Evolutionary conservation across 2,113 vertebrate species (phyloP).

Genomic region (Notarius quadriscutis): DNA sequence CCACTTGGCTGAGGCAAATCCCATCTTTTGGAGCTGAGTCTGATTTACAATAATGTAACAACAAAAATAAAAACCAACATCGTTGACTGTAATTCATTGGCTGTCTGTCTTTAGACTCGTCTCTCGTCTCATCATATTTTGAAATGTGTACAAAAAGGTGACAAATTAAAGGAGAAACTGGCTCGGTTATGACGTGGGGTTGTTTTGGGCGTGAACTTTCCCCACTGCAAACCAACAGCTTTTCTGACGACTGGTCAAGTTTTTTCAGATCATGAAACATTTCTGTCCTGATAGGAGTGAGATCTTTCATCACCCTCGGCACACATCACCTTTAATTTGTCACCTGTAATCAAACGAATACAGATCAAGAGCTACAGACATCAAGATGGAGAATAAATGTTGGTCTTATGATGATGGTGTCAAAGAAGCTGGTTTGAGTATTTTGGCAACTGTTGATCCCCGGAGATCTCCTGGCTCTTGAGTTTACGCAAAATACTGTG

Average conservation of each 20-base stretch:
- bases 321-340: neutral
- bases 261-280: neutral
- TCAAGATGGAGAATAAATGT: too few species aligned
- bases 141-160: neutral
- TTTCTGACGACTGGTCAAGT: neutral
- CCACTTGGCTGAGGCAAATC: constrained; percentile 16
- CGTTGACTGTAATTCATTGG: constrained; percentile 45
- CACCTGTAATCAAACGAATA: neutral
- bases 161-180: neutral
- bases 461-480: neutral
- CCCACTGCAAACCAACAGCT: neutral
- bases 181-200: neutral
- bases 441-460: neutral
- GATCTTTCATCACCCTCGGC: too few species aligned
- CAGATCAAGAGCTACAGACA: neutral
- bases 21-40: constrained; percentile 48
- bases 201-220: neutral
- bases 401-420: neutral
- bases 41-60: constrained; percentile 54
- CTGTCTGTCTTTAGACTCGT: constrained; percentile 18
- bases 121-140: neutral
- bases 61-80: constrained; percentile 50
- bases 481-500: too few species aligned
- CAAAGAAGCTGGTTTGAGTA: neutral
- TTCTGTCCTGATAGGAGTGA: neutral